Base-by-base conservation (phyloP, 2,888 invertebrate genomes). In the Brenthis daphne region DNA sequence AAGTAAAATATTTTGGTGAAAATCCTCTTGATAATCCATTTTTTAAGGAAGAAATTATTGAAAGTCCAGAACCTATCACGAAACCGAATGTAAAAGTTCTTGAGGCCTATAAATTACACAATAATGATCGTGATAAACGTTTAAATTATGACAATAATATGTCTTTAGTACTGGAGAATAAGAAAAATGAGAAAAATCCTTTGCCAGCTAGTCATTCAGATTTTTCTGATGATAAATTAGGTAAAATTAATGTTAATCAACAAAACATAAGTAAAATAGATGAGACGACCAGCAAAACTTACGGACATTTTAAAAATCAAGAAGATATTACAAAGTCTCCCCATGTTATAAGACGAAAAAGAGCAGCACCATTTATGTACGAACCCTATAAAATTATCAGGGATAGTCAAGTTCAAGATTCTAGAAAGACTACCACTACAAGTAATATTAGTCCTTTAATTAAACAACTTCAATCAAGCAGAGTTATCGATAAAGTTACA, bases 1-100 rank as follows among this genome's bases (percentile, higher is more conserved):
- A 96, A 83, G 89, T 91, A 0, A 96, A 96, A 87, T 96, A 95
- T 82, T 97, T 96, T 81, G 96, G 96, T 1, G 90, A 94, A 70
- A 94, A 96, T 82, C 96, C 96, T 0, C 84, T 96, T 66, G 96
- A 96, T 75, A 96, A 95, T 86, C 96, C 96, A 0, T 91, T 96
- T 75, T 96, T 96, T 77, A 85, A 88, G 69, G 94, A 95, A 87
- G 91, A 94, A 55, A 78, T 85, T 11, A 92, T 94, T 72, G 83
- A 85, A 13, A 84, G 87, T 33, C 94, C 94, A 1, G 88, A 92
- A 77, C 92, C 93, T 50, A 81, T 92, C 37, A 77, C 73, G 14
- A 75, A 75, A 24, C 86, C 88, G 33, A 81, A 77, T 72, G 71
- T 80, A 16, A 61, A 75, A 5, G 54, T 79, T 69, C 81, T 81